A percentile compares a stretch with the other conserved stretches of the same genome.
Conservation (phyloP, 2,888 invertebrate genomes). For the Pheosia gnoma region DNA sequence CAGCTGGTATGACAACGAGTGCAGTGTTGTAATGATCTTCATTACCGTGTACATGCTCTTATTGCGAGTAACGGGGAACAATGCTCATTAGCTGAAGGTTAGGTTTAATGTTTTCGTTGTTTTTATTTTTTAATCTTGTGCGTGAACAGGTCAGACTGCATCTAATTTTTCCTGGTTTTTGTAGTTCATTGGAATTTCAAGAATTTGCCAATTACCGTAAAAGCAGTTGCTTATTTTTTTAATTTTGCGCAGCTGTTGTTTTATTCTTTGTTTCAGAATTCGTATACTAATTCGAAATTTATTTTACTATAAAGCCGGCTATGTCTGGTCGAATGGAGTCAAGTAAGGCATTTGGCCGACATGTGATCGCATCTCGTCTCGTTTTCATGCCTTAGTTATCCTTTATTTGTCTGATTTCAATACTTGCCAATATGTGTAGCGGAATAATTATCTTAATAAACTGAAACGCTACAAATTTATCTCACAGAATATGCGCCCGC, state of each 20-base stretch:
- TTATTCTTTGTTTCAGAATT: no score
- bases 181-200: neutral
- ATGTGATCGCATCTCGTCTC: no score
- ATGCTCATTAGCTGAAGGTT: conserved; percentile 55
- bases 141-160: neutral
- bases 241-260: neutral
- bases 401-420: no score
- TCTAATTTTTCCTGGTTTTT: neutral
- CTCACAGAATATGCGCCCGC: no score
- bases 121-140: conserved; percentile 4
- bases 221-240: neutral
- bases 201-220: neutral
- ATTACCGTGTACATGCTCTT: conserved; percentile 51
- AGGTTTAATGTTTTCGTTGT: conserved; percentile 24
- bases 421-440: no score
- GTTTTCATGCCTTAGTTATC: no score
- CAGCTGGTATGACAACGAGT: conserved; percentile 42
- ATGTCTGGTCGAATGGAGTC: no score
- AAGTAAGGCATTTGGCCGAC: no score
- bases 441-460: no score
- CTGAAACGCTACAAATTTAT: no score
- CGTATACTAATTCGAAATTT: no score
- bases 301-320: no score
- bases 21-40: conserved; percentile 43
- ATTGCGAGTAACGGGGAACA: conserved; percentile 50